Percentiles rank a stretch among this genome's conserved stretches.
Conservation (phyloP, 53 echinoderm and acorn worm species). For the Glandiceps talaboti region DNA sequence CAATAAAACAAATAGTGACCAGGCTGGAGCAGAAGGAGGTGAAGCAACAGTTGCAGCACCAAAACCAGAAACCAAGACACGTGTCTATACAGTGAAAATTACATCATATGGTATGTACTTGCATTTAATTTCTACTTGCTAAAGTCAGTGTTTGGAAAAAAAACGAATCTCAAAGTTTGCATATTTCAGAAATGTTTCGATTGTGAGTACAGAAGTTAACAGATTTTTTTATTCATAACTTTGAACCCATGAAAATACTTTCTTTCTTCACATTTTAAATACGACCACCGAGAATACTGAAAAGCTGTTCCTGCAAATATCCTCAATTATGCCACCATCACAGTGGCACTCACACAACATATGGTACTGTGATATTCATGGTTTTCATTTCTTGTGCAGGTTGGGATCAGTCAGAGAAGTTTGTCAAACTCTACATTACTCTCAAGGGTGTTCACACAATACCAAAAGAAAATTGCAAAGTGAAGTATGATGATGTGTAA, state of each 20-base stretch:
- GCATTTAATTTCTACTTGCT: background rate
- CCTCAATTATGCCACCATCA: no score
- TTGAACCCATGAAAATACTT: background rate
- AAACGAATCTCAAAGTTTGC: no score
- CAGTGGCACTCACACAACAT: no score
- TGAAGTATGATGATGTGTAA: constrained; percentile 43
- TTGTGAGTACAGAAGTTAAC: no score
- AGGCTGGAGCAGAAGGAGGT: background rate
- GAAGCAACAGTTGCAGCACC: background rate
- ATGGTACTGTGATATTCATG: no score
- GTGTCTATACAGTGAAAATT: constrained; percentile 5
- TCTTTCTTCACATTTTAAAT: no score
- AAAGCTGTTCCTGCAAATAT: no score
- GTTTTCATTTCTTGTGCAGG: constrained; percentile 39
- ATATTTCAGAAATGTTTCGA: no score
- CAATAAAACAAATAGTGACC: background rate
- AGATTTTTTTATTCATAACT: no score
- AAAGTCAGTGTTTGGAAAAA: no score
- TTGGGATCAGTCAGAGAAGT: constrained; percentile 96
- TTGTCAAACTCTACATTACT: constrained; percentile 83
- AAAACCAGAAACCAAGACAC: background rate
- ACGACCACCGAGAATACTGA: no score
- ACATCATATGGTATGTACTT: constrained; percentile 17
- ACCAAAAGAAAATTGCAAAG: constrained; percentile 37
- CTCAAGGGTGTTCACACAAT: constrained; percentile 48